Evolutionary conservation across 1,140 invertebrate genomes (phyloP).

Genomic region (Zaprionus kolodkinae): DNA sequence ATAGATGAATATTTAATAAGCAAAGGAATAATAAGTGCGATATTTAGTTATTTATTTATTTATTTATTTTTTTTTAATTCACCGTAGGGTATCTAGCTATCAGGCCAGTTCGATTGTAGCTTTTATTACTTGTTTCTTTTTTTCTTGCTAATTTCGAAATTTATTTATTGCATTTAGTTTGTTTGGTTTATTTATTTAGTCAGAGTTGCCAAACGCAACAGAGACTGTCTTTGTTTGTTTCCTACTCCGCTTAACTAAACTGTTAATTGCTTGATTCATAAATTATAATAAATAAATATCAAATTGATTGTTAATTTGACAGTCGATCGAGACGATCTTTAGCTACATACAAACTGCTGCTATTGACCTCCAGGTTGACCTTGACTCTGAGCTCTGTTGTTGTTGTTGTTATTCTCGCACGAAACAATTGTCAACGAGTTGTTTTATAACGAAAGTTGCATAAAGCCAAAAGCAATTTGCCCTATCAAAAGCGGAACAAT

Average conservation of each 20-base stretch:
- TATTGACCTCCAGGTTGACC: slow-evolving; percentile 42
- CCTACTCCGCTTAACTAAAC: neutral
- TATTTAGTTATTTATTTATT: too few species aligned
- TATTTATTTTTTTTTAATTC: too few species aligned
- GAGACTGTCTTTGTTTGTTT: slow-evolving; percentile 23
- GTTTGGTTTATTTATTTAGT: neutral
- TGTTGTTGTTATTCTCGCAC: neutral
- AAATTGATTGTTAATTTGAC: slow-evolving; percentile 19
- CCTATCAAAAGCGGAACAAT: slow-evolving; percentile 55
- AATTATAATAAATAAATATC: slow-evolving; percentile 14
- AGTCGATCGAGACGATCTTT: slow-evolving; percentile 3
- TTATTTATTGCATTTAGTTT: neutral
- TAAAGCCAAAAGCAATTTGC: slow-evolving; percentile 62
- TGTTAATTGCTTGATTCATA: slow-evolving; percentile 26
- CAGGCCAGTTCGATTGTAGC: neutral
- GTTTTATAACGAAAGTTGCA: slow-evolving; percentile 56
- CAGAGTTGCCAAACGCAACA: neutral
- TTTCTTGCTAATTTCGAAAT: slow-evolving; percentile 22
- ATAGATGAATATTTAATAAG: too few species aligned
- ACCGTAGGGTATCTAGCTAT: too few species aligned
- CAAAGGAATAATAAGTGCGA: too few species aligned
- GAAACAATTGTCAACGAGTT: slow-evolving; percentile 29
- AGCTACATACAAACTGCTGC: neutral
- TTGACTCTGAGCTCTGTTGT: slow-evolving; percentile 63
- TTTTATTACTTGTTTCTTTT: neutral